Conservation (phyloP, 2,888 invertebrate genomes). For the Lypha dubia region DNA sequence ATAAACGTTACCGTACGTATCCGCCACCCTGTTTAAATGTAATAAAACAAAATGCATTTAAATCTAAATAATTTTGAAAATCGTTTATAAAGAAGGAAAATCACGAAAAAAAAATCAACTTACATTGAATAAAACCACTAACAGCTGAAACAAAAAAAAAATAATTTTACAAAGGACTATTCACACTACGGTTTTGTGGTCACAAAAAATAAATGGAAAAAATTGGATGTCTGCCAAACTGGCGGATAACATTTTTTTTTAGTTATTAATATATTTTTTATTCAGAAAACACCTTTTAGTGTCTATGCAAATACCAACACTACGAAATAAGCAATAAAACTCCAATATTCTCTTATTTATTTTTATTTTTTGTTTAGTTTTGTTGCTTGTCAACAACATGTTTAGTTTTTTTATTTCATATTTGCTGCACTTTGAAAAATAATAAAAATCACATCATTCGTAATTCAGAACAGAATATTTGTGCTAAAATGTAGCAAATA, state of each 20-base stretch:
- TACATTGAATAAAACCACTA: neutral
- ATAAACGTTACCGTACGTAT: too few species aligned
- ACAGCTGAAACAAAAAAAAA: neutral
- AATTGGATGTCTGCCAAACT: slow-evolving; percentile 9
- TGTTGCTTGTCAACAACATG: slow-evolving; percentile 13
- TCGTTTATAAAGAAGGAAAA: too few species aligned
- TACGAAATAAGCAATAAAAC: slow-evolving; percentile 18
- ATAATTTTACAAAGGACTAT: neutral
- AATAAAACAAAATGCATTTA: too few species aligned
- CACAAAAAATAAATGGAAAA: neutral
- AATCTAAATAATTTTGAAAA: too few species aligned
- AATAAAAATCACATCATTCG: slow-evolving; percentile 32
- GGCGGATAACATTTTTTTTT: neutral
- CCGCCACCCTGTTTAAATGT: too few species aligned
- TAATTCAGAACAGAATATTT: slow-evolving; percentile 4
- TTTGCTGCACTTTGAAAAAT: slow-evolving; percentile 1
- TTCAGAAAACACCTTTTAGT: slow-evolving; percentile 30
- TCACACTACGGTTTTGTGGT: neutral
- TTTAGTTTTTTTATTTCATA: neutral
- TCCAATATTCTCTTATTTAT: too few species aligned
- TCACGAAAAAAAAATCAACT: too few species aligned
- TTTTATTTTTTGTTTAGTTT: too few species aligned
- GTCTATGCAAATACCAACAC: slow-evolving; percentile 11
- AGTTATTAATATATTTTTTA: slow-evolving; percentile 21
- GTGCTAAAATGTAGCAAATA: neutral